A percentile compares a stretch with the other conserved stretches of the same genome.
Evolutionary conservation across 2,797 vertebrate species (phyloP).

Genomic region (Microhierax caerulescens): DNA sequence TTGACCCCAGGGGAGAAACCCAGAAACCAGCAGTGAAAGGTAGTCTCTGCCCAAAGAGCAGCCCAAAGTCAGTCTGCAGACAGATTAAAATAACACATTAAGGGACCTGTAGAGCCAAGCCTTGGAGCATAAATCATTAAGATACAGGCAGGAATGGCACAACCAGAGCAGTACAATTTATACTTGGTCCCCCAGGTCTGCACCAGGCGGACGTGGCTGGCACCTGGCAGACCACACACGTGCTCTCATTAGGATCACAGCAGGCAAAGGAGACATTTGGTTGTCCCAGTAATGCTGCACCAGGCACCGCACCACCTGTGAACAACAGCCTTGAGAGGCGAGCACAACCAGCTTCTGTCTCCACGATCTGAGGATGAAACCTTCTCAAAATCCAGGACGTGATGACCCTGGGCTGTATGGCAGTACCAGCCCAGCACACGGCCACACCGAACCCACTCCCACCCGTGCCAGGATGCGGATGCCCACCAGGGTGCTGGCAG

Average conservation of each 20-base stretch:
- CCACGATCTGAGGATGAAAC: rapidly evolving
- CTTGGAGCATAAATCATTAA: not conserved
- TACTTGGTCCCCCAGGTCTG: not conserved
- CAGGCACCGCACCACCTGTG: not conserved
- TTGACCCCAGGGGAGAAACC: not conserved
- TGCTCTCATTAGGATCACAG: not conserved
- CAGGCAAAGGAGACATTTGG: not conserved
- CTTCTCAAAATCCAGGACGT: rapidly evolving
- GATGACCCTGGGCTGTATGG: rapidly evolving
- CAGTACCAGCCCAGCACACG: rapidly evolving
- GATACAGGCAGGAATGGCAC: not conserved
- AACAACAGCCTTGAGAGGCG: rapidly evolving
- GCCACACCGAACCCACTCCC: not conserved
- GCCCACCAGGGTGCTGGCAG: rapidly evolving
- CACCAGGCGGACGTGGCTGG: not conserved
- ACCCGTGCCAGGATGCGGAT: rapidly evolving
- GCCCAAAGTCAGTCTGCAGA: not conserved
- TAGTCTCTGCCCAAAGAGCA: not conserved
- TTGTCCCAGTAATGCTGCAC: not conserved
- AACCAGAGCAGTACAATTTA: rapidly evolving
- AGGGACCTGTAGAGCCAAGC: rapidly evolving
- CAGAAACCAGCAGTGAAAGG: not conserved
- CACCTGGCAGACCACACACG: not conserved
- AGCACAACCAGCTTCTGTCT: not conserved
- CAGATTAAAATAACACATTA: rapidly evolving